These are phyloP conservation scores for Catajapyx aquilonaris DNA, from an alignment of 1,140 invertebrate species.

Conservation along the genomic window DNA sequence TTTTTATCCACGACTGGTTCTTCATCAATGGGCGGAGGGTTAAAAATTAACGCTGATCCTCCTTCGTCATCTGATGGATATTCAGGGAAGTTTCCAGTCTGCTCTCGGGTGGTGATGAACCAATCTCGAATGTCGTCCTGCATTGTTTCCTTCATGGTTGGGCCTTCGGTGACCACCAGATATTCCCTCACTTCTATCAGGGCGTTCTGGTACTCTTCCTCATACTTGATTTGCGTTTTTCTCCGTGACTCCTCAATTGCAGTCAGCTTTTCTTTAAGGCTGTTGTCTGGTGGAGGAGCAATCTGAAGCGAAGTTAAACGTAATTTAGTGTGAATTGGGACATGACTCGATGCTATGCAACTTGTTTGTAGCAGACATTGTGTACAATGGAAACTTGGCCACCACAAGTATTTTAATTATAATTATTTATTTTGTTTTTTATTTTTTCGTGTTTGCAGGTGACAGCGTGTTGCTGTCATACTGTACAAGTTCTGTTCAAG, in stretches of 20 bases:
- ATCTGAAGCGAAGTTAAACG: too few species aligned
- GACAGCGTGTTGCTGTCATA: too few species aligned
- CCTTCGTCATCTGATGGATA: neutral
- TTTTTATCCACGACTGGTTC: too few species aligned
- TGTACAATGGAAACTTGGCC: neutral
- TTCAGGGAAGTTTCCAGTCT: neutral
- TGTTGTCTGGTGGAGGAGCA: too few species aligned
- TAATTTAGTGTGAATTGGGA: too few species aligned
- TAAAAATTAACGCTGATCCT: too few species aligned
- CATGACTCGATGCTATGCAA: too few species aligned
- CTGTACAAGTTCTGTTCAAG: too few species aligned
- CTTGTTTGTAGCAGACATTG: too few species aligned
- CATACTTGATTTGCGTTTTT: slow-evolving; percentile 22
- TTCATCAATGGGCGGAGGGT: too few species aligned
- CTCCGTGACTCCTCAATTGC: too few species aligned
- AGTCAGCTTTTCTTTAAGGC: too few species aligned
- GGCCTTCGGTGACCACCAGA: slow-evolving; percentile 23
- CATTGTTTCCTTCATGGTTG: slow-evolving; percentile 26
- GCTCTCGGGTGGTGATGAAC: slow-evolving; percentile 14
- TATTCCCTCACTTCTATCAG: slow-evolving; percentile 23
- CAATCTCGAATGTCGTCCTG: slow-evolving; percentile 29
- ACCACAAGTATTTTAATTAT: neutral
- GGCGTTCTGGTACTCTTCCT: slow-evolving; percentile 23
- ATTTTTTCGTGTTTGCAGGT: slow-evolving; percentile 11
- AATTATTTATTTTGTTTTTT: slow-evolving; percentile 15